Evolutionary conservation across 2,113 vertebrate species (phyloP), one percentile per base, ranked within the genome.

Genomic region (Mystacornis crossleyi): DNA sequence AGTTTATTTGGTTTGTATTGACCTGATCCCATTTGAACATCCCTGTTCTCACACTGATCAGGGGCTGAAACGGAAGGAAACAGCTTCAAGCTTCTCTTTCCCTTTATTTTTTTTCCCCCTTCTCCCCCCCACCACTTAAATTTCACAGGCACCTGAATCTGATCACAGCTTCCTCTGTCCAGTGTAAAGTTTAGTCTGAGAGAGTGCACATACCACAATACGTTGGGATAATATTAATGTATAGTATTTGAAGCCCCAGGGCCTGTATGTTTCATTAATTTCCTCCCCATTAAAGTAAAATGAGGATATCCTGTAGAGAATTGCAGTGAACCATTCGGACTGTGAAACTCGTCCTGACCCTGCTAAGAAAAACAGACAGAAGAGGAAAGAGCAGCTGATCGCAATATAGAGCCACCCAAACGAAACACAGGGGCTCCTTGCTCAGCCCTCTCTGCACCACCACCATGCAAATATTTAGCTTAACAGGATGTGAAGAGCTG

Each of bases 231-330:
- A 97, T 98, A 98, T 97, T 97, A 97, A 97, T 97, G 97, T 97
- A 98, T 97, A 98, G 96, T 95, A 97, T 97, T 95, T 89, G 82
- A 96, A 92, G 97, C 98, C 97, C 93, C 96, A 94, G 97, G 98
- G 97, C 91, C 96, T 96, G 97, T 97, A 97, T 97, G 97, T 98
- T 98, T 98, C 98, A 98, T 98, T 98, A 97, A 98, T 98, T 98
- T 98, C 97, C 98, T 98, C 97, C 96, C 96, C 97, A 98, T 98
- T 98, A 98, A 97, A 98, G 97, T 94, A 97, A 97, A 97, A 98
- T 94, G 96, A 98, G 97, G 97, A 98, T 97, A 98, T 98, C 98
- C 97, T 98, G 97, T 98, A 97, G 96, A 97, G 97, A 97, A 97
- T 96, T 97, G 97, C 97, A 97, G 96, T 97, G 97, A 98, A 98